phyloP scores from a whole-genome alignment of 2,113 vertebrate genomes.

The Puntigrus tetrazona region DNA sequence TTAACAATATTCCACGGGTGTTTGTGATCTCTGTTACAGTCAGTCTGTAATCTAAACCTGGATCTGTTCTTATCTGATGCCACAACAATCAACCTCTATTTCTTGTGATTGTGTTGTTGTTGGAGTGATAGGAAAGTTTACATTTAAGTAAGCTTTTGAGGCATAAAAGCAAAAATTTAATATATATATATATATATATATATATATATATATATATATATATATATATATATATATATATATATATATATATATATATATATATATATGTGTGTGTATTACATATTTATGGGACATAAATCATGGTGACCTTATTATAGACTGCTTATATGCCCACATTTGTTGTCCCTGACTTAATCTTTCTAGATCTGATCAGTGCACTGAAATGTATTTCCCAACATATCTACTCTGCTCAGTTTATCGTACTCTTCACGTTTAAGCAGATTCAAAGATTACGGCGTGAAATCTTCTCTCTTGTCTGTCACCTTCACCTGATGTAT shows the following conservation, averaged over 20 bases:
- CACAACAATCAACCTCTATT: conserved; percentile 14
- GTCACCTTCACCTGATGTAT: conserved; percentile 25
- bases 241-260: too few relatives aligned
- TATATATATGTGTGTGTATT: too few relatives aligned
- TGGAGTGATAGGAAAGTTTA: not conserved
- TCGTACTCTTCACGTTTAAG: not conserved
- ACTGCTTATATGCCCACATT: not conserved
- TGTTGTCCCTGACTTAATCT: not conserved
- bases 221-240: too few relatives aligned
- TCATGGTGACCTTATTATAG: not conserved
- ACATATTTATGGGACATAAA: not conserved
- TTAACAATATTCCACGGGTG: not conserved
- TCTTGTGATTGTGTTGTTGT: not conserved
- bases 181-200: too few relatives aligned
- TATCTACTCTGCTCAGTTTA: not conserved
- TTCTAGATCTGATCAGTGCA: not conserved
- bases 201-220: too few relatives aligned
- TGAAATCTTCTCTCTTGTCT: conserved; percentile 11
- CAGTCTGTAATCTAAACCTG: not conserved
- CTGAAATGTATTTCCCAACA: not conserved
- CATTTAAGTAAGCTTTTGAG: not conserved
- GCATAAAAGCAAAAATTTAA: too few relatives aligned
- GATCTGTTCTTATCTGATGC: conserved; percentile 11
- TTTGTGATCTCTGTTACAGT: not conserved
- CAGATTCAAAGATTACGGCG: not conserved